phyloP scores from a whole-genome alignment of 1,140 invertebrate genomes.

The Drosophila aff. region DNA sequence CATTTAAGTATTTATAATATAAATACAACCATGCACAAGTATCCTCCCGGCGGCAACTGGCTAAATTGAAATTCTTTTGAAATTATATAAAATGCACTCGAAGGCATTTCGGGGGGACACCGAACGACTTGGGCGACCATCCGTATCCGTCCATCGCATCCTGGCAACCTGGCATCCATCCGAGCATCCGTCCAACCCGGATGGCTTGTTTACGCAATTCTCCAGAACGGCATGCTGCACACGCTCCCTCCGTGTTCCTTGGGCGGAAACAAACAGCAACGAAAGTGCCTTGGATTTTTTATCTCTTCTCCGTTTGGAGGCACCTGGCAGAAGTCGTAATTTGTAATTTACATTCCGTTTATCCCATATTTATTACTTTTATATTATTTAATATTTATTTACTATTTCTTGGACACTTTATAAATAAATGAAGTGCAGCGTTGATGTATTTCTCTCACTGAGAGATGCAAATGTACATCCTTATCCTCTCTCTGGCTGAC shows the following conservation, averaged over 20 bases:
- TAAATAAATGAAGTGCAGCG: neutral
- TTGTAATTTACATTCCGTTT: constrained; percentile 21
- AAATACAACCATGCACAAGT: neutral
- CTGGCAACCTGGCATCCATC: neutral
- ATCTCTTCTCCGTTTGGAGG: neutral
- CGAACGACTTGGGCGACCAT: constrained; percentile 1
- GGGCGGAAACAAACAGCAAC: neutral
- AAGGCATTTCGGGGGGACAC: constrained; percentile 36
- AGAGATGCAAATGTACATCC: neutral
- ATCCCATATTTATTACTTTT: neutral
- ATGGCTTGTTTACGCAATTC: constrained; percentile 24
- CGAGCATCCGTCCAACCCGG: neutral
- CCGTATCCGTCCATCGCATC: neutral
- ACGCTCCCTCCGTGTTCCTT: neutral
- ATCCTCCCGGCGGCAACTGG: constrained; percentile 4
- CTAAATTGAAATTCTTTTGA: constrained; percentile 50
- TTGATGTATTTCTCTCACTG: too few relatives aligned
- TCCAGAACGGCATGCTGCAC: constrained; percentile 1
- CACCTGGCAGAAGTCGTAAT: constrained; percentile 9
- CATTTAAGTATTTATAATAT: neutral
- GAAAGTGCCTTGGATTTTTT: neutral
- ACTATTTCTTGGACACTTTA: neutral
- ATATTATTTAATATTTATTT: neutral
- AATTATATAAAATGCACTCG: constrained; percentile 58
- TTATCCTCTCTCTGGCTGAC: neutral